Base-by-base conservation (phyloP, 2,888 invertebrate genomes). In the Xylocampa areola region DNA sequence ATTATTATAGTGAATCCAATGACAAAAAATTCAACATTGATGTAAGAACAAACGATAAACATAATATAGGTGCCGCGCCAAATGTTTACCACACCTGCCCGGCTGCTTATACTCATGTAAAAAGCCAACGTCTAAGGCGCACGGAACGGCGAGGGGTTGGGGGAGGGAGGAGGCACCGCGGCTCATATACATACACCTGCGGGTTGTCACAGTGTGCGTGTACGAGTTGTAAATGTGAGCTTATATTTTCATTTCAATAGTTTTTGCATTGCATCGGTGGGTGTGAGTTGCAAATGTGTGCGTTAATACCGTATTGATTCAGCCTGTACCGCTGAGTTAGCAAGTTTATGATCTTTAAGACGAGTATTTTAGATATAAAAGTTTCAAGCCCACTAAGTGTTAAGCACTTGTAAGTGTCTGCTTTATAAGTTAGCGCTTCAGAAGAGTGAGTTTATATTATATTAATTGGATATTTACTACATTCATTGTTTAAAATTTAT, bases 111-210 rank as follows among this genome's bases (percentile, higher is more conserved):
- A 86, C 84, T 86, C 91, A 88, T 91, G 92, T 92, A 93, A 93
- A 92, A 93, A 93, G 91, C 91, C 88, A 92, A 89, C 91, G 91
- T 93, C 93, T 93, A 92, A 93, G 93, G 92, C 91, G 89, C 82
- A 79, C 73, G 73, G 73, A 79, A 71, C 44, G 66, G 69, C 65
- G 69, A 53, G 37, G 30, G 69, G 76, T 69, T 66, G 65, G 76
- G 71, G 62, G 67, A 76, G 67, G 76, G 70, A 55, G 77, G 65
- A 57, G 14, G 63, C 61, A 79, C 81, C 85, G 86, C 81, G 74
- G 75, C 77, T 74, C 84, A 77, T 85, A 86, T 84, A 88, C n/a
- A n/a, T 80, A 87, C 84, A 88, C 88, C 86, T 88, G 88, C 75
- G 49, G 29, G 48, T 43, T 60, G 36, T 35, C 57, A 77, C 82